Evolutionary conservation across 2,113 vertebrate genomes (phyloP), one percentile per base, ranked within the genome.

Genomic region (Cinclus cinclus): DNA sequence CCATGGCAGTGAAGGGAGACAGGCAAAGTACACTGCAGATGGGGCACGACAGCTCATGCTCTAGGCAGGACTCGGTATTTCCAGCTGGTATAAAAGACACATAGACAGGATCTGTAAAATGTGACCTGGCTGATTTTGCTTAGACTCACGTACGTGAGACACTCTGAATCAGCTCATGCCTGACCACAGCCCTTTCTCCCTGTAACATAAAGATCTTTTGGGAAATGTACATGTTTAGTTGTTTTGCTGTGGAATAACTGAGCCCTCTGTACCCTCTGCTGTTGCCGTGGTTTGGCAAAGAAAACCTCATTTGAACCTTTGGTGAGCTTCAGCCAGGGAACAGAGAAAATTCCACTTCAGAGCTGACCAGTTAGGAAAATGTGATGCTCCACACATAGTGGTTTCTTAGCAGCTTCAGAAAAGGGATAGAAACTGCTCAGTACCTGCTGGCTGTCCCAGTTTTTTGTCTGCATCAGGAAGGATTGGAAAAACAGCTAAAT

Each of bases 291-390:
- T 96, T 96, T 96, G 94, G 94, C 83, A 3, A 58, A 83, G 70
- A 81, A 93, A 79, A 82, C 37, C 64, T 52, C 65, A 92, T 78
- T 85, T 86, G 78, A 95, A 95, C 79, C 79, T 83, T 92, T 17
- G 39, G 90, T 77, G 79, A 91, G 79, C 39, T 77, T 50, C 75
- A 96, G 93, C 93, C 94, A 96, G 59, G 76, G 85, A 92, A 94
- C 89, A 69, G 95, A 95, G 93, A 96, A 96, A 96, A 97, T 97
- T 96, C 95, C 92, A 94, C 88, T 95, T 95, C 0, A 4, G 93
- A 89, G 80, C 59, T 94, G 93, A 96, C 85, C 94, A 68, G 80
- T 81, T 96, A 84, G 95, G 93, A 96, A 97, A 97, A 96, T 94
- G 64, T 96, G 95, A 96, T 96, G 88, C 92, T 94, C 52, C 56